A percentile compares a stretch with the other conserved stretches of the same genome.
These are phyloP conservation scores for Engystomops pustulosus DNA, from an alignment of 2,113 vertebrate species.

Conservation along the genomic window DNA sequence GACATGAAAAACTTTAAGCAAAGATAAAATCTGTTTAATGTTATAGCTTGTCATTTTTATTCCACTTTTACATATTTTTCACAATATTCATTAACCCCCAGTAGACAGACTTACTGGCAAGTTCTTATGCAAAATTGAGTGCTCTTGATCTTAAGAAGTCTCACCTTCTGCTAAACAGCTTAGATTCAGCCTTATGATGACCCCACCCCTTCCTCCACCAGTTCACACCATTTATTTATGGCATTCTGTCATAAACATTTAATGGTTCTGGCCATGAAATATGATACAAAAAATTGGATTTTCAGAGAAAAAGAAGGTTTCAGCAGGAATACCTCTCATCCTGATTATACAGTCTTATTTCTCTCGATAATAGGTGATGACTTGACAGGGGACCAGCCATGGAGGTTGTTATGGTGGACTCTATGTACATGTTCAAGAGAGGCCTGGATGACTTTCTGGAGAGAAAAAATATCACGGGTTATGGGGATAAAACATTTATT, in stretches of 20 bases:
- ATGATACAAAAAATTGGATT: neutral
- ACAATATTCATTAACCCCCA: no score
- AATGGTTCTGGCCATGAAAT: constrained; percentile 13
- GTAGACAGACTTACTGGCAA: no score
- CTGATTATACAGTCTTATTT: neutral
- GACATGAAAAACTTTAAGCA: no score
- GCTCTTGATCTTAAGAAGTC: neutral
- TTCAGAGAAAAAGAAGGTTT: neutral
- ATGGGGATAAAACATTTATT: no score
- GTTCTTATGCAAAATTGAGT: no score
- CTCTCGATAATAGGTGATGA: neutral
- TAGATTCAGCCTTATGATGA: constrained; percentile 3
- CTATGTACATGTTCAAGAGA: no score
- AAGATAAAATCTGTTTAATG: no score
- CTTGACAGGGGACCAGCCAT: neutral
- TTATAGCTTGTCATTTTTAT: no score
- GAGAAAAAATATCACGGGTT: no score
- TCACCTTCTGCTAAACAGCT: constrained; percentile 40
- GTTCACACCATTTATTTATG: constrained; percentile 63
- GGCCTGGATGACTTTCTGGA: no score
- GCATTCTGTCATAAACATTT: constrained; percentile 36
- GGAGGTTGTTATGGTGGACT: no score
- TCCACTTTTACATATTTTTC: no score
- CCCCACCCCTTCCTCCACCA: constrained; percentile 49
- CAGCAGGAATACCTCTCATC: neutral